Evolutionary conservation across 2,113 vertebrate genomes (phyloP), one percentile per base, ranked within the genome.

Genomic region (Nesogale talazaci): DNA sequence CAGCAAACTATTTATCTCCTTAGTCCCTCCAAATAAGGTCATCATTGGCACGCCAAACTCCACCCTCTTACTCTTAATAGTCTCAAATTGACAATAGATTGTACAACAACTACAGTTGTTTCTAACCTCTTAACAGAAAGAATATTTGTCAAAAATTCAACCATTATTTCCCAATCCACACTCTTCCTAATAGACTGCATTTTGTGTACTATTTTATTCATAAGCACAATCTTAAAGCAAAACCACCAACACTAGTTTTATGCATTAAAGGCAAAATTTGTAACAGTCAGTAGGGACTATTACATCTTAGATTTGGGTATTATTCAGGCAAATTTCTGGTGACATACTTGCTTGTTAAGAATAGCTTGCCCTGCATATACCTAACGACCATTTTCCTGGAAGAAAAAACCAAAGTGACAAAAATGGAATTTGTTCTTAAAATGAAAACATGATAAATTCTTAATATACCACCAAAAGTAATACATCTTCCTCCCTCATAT

Each of bases 361-460:
- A 90, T 92, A 94, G 59, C 38, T 86, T 17, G 69, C 2, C 34
- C 72, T 79, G 56, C 6, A 65, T 31, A 86, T 5, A 46, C 83
- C 85, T 84, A 81, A 96, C 79, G 65, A 94, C 56, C 15, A 19
- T 88, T 95, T 94, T 95, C 84, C 56, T 83, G 31, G 31, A 89
- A 74, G 31, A 89, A 74, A 96, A 15, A 92, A 89, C 16, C 70
- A 78, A 94, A 85, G 87, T 57, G 88, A 27, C 38, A 88, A 92
- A 52, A 92, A 86, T 56, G 78, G 61, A 86, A 93, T 90, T 89
- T 96, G 59, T 93, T 92, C 85, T 88, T 95, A 86, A 96, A 94
- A 93, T 38, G 87, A 94, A 86, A 91, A 38, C 74, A 90, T 57
- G 56, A 69, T 91, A 91, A 91, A 83, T 36, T 34, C 85, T 79